Conservation (phyloP, 2,797 vertebrate genomes). For the Semotilus atromaculatus region DNA sequence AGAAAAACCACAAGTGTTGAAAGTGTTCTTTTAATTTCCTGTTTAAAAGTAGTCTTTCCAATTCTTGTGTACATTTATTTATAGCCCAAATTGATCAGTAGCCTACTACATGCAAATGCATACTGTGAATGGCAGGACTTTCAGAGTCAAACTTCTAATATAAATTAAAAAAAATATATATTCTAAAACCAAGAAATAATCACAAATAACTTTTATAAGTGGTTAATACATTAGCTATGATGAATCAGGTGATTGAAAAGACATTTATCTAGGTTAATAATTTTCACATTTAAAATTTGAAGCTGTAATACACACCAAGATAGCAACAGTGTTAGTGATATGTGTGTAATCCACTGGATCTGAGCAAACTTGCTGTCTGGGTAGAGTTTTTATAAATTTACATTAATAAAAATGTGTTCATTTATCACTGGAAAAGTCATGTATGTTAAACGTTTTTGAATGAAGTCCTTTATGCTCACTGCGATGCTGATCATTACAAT, state of each 20-base stretch:
- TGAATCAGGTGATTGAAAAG: neutral
- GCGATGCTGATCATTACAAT: neutral
- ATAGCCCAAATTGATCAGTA: neutral
- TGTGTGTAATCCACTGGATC: no score
- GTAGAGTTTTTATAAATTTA: no score
- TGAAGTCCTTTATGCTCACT: neutral
- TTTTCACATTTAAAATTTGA: neutral
- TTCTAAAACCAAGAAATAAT: no score
- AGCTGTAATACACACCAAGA: no score
- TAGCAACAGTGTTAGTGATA: no score
- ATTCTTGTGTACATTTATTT: constrained; percentile 26
- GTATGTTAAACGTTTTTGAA: no score
- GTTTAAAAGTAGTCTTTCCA: neutral
- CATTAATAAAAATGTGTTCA: no score
- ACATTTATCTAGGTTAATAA: neutral
- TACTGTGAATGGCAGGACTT: neutral
- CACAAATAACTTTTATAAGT: no score
- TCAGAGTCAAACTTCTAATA: neutral
- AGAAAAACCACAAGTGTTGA: constrained; percentile 31
- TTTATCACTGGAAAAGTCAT: neutral
- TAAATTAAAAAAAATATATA: no score
- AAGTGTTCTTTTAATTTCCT: neutral
- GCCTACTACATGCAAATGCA: neutral
- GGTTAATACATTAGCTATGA: neutral
- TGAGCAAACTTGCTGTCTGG: no score